Evolutionary conservation across 2,797 vertebrate genomes (phyloP).

Genomic region (Psittacula derbiana): DNA sequence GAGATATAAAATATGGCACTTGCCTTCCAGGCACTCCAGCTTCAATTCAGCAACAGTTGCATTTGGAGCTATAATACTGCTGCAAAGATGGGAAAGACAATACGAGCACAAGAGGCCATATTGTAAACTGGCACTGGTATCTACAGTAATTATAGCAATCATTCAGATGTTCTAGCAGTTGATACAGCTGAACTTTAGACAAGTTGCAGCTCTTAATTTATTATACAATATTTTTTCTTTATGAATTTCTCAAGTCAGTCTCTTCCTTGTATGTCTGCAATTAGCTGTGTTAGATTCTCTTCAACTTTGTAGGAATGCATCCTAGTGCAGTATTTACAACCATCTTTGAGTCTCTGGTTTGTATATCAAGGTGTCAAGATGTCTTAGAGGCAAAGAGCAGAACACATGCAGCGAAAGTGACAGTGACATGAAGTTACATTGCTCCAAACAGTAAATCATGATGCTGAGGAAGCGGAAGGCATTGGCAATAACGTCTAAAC

Average conservation of each 20-base stretch:
- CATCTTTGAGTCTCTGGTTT: constrained; percentile 39
- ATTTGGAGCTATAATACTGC: constrained; percentile 23
- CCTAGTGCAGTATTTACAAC: constrained; percentile 34
- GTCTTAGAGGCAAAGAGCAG: constrained; percentile 62
- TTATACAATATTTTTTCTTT: constrained; percentile 36
- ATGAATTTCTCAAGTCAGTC: constrained; percentile 8
- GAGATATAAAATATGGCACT: not conserved
- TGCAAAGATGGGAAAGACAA: constrained; percentile 16
- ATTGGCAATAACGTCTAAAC: constrained; percentile 56
- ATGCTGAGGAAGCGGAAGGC: constrained; percentile 24
- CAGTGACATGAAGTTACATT: constrained; percentile 38
- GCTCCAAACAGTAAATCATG: constrained; percentile 42
- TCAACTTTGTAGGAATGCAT: constrained; percentile 4
- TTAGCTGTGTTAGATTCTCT: not conserved
- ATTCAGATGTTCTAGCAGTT: constrained; percentile 8
- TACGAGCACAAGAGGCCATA: not conserved
- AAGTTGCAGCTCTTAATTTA: constrained; percentile 37
- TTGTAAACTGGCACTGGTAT: constrained; percentile 5
- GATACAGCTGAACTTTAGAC: not conserved
- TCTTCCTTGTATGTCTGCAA: not conserved
- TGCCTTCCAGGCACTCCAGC: not conserved
- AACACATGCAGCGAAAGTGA: constrained; percentile 47
- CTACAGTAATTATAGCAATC: constrained; percentile 4
- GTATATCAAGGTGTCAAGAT: constrained; percentile 70
- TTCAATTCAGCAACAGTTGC: constrained; percentile 48